A percentile compares a stretch with the other conserved stretches of the same genome.
These are phyloP conservation scores for Acronicta leporina DNA, from an alignment of 2,888 invertebrate genomes.

Conservation along the genomic window DNA sequence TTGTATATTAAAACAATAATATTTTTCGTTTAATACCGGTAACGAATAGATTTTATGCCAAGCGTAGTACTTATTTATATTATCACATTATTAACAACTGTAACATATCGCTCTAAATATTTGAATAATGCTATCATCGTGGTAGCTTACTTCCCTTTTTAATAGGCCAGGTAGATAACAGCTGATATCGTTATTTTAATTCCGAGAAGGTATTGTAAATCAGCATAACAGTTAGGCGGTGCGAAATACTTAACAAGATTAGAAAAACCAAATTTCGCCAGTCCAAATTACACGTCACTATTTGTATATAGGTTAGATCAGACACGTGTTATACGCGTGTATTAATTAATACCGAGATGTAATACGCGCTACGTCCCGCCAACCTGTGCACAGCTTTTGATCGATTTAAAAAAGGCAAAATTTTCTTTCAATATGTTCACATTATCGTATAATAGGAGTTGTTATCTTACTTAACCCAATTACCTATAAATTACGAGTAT, in stretches of 20 bases:
- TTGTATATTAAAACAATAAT: too few relatives aligned
- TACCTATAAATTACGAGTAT: conserved; percentile 76
- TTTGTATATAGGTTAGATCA: neutral
- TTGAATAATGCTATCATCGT: neutral
- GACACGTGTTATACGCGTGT: neutral
- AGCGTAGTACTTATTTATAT: neutral
- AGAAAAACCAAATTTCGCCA: conserved; percentile 2
- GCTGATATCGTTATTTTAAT: conserved; percentile 26
- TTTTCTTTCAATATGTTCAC: conserved; percentile 13
- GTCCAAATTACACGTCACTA: neutral
- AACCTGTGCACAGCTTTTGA: neutral
- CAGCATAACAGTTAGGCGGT: conserved; percentile 21
- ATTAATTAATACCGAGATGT: neutral
- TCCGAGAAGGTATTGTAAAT: conserved; percentile 39
- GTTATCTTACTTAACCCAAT: conserved; percentile 76
- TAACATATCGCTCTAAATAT: neutral
- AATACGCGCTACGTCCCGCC: neutral
- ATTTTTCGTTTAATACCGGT: too few relatives aligned
- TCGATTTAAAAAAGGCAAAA: neutral
- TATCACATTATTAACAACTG: neutral
- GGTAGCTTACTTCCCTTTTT: conserved; percentile 12
- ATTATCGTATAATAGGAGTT: conserved; percentile 36
- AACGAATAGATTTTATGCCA: too few relatives aligned
- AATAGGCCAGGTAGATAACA: conserved; percentile 38
- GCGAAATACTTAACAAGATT: conserved; percentile 10